Evolutionary conservation across 2,113 vertebrate species (phyloP).

Genomic region (Hippocampus barbouri): DNA sequence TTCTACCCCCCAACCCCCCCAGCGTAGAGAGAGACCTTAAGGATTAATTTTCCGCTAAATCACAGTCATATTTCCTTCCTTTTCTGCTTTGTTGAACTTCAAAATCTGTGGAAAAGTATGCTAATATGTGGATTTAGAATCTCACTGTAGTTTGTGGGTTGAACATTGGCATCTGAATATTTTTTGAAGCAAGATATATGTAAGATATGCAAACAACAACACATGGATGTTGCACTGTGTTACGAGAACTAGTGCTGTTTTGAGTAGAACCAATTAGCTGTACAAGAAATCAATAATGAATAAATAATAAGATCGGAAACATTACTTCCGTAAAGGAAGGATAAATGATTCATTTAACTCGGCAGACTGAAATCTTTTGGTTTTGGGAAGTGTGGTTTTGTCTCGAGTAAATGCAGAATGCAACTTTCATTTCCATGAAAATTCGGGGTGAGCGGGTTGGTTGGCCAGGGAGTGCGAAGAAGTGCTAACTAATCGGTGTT

Average conservation of each 20-base stretch:
- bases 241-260: background rate
- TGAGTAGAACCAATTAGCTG: background rate
- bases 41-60: slow-evolving; percentile 45
- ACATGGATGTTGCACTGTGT: slow-evolving; percentile 13
- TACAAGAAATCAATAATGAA: background rate
- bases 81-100: slow-evolving; percentile 48
- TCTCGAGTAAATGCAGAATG: background rate
- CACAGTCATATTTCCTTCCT: slow-evolving; percentile 36
- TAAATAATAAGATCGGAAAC: background rate
- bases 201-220: slow-evolving; percentile 45
- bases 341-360: background rate
- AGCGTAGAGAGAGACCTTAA: slow-evolving; percentile 36
- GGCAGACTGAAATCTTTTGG: background rate
- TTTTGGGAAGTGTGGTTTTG: background rate
- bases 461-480: too few species aligned
- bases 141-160: slow-evolving; percentile 49
- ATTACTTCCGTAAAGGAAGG: background rate
- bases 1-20: background rate
- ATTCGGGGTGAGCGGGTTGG: too few species aligned
- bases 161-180: slow-evolving; percentile 53
- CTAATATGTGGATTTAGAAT: slow-evolving; percentile 52
- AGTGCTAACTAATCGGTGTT: too few species aligned
- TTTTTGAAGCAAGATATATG: slow-evolving; percentile 24
- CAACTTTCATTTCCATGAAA: background rate
- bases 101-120: slow-evolving; percentile 50